Conservation (phyloP, 2,888 invertebrate genomes). For the Adelognathus sp. region DNA sequence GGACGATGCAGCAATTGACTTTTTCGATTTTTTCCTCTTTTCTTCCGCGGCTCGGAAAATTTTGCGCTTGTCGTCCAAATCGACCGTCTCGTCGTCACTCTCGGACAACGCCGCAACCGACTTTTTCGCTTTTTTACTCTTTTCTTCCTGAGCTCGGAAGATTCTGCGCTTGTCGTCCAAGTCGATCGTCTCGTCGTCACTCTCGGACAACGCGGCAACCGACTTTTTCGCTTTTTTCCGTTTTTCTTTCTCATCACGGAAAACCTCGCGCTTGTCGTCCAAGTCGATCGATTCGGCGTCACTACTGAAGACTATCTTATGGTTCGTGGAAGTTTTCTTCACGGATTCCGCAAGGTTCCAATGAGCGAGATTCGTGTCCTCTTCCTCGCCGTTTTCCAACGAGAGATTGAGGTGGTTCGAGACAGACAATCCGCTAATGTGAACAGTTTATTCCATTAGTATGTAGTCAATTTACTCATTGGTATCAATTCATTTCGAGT, state of each 20-base stretch:
- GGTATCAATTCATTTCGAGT: too few species aligned
- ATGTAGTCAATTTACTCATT: too few species aligned
- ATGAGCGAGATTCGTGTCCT: not conserved
- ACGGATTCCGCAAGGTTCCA: not conserved
- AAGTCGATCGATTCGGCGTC: not conserved
- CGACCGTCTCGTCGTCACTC: not conserved
- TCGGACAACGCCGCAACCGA: not conserved
- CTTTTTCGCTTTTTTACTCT: conserved; percentile 1
- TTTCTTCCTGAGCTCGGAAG: not conserved
- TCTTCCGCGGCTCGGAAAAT: not conserved
- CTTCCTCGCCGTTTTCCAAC: not conserved
- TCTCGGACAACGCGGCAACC: not conserved
- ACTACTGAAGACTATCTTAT: not conserved
- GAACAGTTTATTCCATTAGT: not conserved
- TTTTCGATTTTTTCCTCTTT: not conserved
- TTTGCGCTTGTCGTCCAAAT: not conserved
- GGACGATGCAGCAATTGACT: too few species aligned
- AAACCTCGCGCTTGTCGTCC: not conserved
- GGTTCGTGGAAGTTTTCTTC: conserved; percentile 45
- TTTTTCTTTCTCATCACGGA: conserved; percentile 15
- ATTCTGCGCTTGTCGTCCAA: not conserved
- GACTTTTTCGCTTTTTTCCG: not conserved
- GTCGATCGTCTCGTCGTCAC: not conserved
- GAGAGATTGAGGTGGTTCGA: not conserved
- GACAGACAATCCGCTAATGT: not conserved